Conservation (phyloP, 2,888 invertebrate species). For the Crioceris asparagi region DNA sequence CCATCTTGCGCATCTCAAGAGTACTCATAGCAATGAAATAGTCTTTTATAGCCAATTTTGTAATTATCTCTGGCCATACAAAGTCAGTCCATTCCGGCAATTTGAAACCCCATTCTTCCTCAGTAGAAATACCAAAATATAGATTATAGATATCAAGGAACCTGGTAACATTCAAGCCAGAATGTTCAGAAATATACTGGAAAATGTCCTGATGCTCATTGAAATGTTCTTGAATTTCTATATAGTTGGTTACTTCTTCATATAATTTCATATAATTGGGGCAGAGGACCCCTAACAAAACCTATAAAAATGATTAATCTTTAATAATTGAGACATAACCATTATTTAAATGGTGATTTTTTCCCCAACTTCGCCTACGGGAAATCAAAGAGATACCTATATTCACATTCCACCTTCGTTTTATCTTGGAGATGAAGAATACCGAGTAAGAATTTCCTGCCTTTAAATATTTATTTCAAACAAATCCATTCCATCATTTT, state of each 20-base stretch:
- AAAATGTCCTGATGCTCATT: constrained; percentile 39
- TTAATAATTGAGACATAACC: constrained; percentile 7
- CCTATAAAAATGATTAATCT: constrained; percentile 6
- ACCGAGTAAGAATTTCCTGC: too few species aligned
- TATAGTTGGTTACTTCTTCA: constrained; percentile 10
- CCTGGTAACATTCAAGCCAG: constrained; percentile 42
- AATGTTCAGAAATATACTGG: constrained; percentile 38
- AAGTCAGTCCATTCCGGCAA: constrained; percentile 36
- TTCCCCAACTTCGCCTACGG: too few species aligned
- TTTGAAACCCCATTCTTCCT: constrained; percentile 39
- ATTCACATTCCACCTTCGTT: too few species aligned
- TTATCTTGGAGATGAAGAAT: too few species aligned
- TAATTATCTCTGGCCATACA: constrained; percentile 30
- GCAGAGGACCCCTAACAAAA: constrained; percentile 17
- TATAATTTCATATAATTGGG: constrained; percentile 20
- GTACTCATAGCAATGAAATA: constrained; percentile 25
- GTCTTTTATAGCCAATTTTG: constrained; percentile 25
- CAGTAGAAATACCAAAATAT: constrained; percentile 49
- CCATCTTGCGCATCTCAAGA: constrained; percentile 22
- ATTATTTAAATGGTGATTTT: background rate
- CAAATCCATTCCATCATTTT: too few species aligned
- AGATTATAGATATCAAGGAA: constrained; percentile 49
- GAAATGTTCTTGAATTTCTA: constrained; percentile 37
- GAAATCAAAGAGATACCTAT: too few species aligned
- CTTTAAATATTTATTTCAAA: too few species aligned